Base-by-base conservation (phyloP, 1,140 invertebrate genomes). In the Popillia japonica region DNA sequence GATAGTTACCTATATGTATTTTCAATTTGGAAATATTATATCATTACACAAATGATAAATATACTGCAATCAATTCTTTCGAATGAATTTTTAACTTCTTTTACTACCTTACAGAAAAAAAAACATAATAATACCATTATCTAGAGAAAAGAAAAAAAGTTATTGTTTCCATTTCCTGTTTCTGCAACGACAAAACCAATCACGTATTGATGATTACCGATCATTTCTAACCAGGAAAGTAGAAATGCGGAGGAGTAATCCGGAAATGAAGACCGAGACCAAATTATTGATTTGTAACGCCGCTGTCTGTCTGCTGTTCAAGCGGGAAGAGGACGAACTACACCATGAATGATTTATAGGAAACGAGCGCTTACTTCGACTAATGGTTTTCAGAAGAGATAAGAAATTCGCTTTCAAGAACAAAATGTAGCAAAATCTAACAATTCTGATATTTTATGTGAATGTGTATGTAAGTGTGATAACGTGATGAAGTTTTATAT, bases 171-270 rank as follows among this genome's bases (percentile, higher is more conserved):
- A 7, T 2, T 68, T 68, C 61, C 59, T 20, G 17, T 23, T 68
- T 68, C 20, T 17, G 22, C 8, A 14, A 68, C 22, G 61, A 68
- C 22, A 68, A 68, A 68, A 27, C 77, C 77, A 78, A 80, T 80
- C 73, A 78, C 40, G 75, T 80, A 80, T 77, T 80, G 77, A 78
- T 73, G 77, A 78, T 78, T 78, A 77, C 79, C 79, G 76, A 80
- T 78, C 77, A 78, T 72, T 80, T 80, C 27, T 68, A 14, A 80
- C 23, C 79, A 80, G 79, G 79, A 78, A 40, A 68, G 22, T 44
- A 80, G 79, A 72, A 80, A 41, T 41, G 42, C 4, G 23, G 23
- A 78, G 77, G 23, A 68, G 61, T 68, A 68, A 68, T 27, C 61
- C 61, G 61, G 61, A 68, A 68, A 68, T 7, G 61, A 14, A 20